These are phyloP conservation scores for Cenopis cana DNA, from an alignment of 2,888 invertebrate genomes.

Conservation along the genomic window DNA sequence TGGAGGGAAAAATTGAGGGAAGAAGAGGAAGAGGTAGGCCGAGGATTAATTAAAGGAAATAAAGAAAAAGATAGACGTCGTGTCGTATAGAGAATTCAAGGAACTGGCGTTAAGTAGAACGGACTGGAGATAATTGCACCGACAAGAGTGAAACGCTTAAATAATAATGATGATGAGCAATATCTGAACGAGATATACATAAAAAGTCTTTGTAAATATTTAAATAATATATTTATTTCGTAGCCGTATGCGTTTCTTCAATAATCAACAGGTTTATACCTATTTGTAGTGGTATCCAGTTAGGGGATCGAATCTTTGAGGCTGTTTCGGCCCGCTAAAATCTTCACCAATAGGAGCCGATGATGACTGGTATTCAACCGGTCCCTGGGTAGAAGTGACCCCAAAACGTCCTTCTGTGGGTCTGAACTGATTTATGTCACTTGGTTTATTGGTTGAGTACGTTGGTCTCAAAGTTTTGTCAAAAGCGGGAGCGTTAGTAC, in stretches of 20 bases:
- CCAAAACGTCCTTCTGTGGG: conserved; percentile 26
- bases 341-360: conserved; percentile 64
- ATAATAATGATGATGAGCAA: too few species aligned
- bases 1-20: too few species aligned
- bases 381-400: conserved; percentile 14
- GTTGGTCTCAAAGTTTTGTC: conserved; percentile 15
- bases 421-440: conserved; percentile 21
- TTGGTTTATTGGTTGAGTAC: conserved; percentile 9
- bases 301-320: conserved; percentile 64
- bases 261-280: conserved; percentile 30
- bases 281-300: conserved; percentile 72
- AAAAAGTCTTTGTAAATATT: neutral
- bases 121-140: too few species aligned
- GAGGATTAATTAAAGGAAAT: too few species aligned
- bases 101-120: too few species aligned
- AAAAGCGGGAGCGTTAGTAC: conserved; percentile 13
- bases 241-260: conserved; percentile 28
- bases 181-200: neutral
- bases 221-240: conserved; percentile 31
- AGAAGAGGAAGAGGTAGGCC: too few species aligned
- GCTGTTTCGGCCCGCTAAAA: conserved; percentile 70
- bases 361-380: conserved; percentile 43
- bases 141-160: too few species aligned
- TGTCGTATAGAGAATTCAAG: too few species aligned
- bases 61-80: too few species aligned